Percentiles rank a stretch among this genome's conserved stretches.
These are phyloP conservation scores for Pteropus rufus DNA, from an alignment of 2,797 vertebrate species.

Conservation along the genomic window DNA sequence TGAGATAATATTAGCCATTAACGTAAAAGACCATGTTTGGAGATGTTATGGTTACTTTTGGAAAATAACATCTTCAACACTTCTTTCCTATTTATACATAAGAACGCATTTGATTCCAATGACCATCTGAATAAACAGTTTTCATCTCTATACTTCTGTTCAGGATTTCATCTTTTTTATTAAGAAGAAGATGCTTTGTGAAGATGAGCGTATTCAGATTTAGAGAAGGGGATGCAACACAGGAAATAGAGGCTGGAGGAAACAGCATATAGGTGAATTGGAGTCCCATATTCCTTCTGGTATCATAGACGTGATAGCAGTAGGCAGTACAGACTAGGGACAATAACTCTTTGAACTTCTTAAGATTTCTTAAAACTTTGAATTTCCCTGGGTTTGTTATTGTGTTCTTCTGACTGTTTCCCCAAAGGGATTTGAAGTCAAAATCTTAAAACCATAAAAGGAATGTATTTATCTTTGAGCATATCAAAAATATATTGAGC, in stretches of 20 bases:
- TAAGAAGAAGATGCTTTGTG: background rate
- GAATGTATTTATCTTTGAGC: background rate
- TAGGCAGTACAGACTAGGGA: background rate
- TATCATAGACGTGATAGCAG: background rate
- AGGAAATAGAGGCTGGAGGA: background rate
- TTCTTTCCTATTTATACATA: background rate
- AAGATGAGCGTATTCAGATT: background rate
- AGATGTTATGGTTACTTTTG: background rate
- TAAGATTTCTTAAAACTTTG: background rate
- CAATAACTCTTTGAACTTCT: background rate
- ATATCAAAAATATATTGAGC: background rate
- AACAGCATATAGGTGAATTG: background rate
- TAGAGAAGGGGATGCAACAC: background rate
- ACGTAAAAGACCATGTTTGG: background rate
- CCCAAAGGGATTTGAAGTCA: background rate
- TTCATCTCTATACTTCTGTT: background rate
- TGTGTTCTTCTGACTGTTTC: background rate
- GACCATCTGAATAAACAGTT: background rate
- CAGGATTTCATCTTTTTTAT: background rate
- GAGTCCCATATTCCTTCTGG: background rate
- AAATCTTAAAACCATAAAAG: constrained; percentile 24
- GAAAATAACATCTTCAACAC: background rate
- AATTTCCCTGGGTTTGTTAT: background rate
- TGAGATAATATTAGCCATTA: background rate
- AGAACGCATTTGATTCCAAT: background rate